Evolutionary conservation across 2,113 vertebrate genomes (phyloP).

Genomic region (Alectura lathami): DNA sequence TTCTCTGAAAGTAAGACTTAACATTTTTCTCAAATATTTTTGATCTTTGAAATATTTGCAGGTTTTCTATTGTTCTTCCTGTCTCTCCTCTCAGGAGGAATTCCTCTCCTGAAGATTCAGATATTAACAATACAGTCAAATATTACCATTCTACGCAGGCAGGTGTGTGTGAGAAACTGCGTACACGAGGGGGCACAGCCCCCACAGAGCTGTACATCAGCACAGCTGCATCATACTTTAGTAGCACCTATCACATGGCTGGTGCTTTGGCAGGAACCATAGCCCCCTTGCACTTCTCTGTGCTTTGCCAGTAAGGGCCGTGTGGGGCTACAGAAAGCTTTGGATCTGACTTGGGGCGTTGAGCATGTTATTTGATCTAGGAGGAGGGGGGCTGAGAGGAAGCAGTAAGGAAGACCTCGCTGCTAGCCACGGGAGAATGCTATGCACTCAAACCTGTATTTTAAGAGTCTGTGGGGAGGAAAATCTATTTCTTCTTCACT

Average conservation of each 20-base stretch:
- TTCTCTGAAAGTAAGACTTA: neutral
- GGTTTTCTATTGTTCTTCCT: neutral
- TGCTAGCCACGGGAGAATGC: neutral
- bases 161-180: neutral
- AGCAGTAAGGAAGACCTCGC: neutral
- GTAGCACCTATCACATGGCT: neutral
- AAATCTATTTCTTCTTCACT: neutral
- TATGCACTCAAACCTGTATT: fast-evolving
- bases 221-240: fast-evolving
- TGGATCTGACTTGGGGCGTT: neutral
- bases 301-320: neutral
- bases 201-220: neutral
- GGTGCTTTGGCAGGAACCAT: neutral
- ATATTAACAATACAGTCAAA: neutral
- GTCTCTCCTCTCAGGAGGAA: neutral
- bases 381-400: neutral
- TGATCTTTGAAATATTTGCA: neutral
- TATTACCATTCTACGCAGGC: neutral
- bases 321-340: neutral
- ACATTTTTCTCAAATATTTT: neutral
- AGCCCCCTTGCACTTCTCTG: fast-evolving
- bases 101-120: neutral
- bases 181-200: neutral
- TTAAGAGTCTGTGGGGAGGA: neutral
- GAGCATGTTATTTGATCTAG: neutral